A percentile compares a stretch with the other conserved stretches of the same genome.
phyloP scores from a whole-genome alignment of 2,113 vertebrate species.

The Micronycteris hirsuta region DNA sequence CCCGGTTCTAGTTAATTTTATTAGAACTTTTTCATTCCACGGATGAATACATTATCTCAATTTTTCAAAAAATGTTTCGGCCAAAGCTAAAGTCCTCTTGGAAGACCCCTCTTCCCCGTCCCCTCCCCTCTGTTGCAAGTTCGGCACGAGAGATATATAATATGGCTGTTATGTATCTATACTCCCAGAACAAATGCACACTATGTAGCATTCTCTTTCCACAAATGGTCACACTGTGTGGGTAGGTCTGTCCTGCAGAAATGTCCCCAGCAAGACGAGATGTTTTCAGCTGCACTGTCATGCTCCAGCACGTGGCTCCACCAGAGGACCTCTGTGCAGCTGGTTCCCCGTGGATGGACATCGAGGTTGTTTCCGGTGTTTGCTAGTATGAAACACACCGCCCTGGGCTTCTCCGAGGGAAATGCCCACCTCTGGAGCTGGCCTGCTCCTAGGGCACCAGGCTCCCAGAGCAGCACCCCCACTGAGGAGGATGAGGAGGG shows the following conservation, averaged over 20 bases:
- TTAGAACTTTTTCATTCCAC: neutral
- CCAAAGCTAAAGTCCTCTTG: neutral
- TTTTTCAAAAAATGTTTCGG: neutral
- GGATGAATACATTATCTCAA: neutral
- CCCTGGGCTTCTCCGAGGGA: neutral
- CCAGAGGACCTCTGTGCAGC: neutral
- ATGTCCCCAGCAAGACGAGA: neutral
- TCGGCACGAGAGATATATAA: neutral
- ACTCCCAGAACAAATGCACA: neutral
- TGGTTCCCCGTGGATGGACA: neutral
- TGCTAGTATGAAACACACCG: neutral
- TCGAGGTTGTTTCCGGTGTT: neutral
- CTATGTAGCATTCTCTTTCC: neutral
- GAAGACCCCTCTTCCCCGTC: neutral
- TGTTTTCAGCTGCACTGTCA: neutral
- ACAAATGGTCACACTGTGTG: neutral
- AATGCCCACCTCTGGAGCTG: neutral
- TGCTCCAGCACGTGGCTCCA: accelerated
- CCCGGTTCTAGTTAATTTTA: neutral
- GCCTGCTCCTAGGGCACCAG: neutral
- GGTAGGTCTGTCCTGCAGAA: neutral
- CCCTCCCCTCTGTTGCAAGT: neutral
- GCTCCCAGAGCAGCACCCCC: neutral
- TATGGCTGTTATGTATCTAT: no score
- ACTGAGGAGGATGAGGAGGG: no score